A percentile compares a stretch with the other conserved stretches of the same genome.
These are phyloP conservation scores for Paratilapia polleni DNA, from an alignment of 2,113 vertebrate genomes.

Conservation along the genomic window DNA sequence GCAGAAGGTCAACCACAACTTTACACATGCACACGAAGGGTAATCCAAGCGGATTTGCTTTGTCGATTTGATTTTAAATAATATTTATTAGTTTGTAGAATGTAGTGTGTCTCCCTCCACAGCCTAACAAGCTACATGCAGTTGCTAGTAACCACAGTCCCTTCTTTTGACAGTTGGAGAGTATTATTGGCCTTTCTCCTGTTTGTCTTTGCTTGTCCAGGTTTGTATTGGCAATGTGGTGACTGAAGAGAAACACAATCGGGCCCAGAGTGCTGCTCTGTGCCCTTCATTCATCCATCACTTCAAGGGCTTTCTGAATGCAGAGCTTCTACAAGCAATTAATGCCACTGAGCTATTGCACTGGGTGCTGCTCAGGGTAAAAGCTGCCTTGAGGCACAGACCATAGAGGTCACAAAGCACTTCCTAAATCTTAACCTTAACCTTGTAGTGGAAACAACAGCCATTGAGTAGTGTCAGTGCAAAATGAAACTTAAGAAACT, in stretches of 20 bases:
- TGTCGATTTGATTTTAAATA: constrained; percentile 10
- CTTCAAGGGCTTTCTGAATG: constrained; percentile 63
- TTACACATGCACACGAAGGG: neutral
- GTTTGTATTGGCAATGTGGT: constrained; percentile 73
- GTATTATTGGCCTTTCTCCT: constrained; percentile 67
- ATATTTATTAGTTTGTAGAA: constrained; percentile 13
- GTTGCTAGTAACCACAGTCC: constrained; percentile 38
- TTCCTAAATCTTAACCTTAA: constrained; percentile 62
- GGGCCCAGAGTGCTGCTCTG: constrained; percentile 57
- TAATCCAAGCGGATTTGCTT: neutral
- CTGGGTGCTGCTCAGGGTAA: constrained; percentile 49
- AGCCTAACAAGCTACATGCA: constrained; percentile 35
- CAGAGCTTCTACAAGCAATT: constrained; percentile 60
- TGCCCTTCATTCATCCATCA: constrained; percentile 76
- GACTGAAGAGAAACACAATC: constrained; percentile 76
- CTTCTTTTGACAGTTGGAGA: constrained; percentile 41
- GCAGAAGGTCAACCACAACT: neutral
- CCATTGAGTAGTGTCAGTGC: constrained; percentile 50
- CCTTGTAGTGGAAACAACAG: constrained; percentile 50
- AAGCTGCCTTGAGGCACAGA: constrained; percentile 48
- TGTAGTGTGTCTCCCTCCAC: neutral
- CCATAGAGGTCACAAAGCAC: constrained; percentile 51
- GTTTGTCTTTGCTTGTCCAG: constrained; percentile 73
- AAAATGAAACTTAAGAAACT: constrained; percentile 51
- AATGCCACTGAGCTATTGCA: constrained; percentile 42